Base-by-base conservation (phyloP, 1,140 invertebrate species). In the Teleogryllus occipitalis region DNA sequence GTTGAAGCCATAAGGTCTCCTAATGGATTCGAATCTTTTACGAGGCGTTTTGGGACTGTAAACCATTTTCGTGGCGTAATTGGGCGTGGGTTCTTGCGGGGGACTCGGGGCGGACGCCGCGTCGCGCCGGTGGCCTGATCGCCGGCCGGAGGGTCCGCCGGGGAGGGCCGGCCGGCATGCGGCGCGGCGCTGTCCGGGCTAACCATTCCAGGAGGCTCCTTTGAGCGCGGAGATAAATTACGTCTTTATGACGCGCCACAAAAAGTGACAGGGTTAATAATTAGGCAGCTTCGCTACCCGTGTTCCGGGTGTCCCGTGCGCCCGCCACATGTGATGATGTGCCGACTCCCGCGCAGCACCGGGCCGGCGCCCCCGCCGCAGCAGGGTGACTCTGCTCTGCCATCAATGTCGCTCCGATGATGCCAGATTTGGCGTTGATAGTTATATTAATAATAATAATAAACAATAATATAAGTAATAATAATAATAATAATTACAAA, bases 211-310 rank as follows among this genome's bases (percentile, higher is more conserved):
- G 54, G 10, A 65, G 54, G 54, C 18, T 65, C 54, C 54, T 65
- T 65, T 65, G 54, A 65, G 18, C 10, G 54, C 54, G 54, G 54
- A 2, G 54, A 65, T 65, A 65, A 65, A 65, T 65, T 65, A 65
- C 54, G 54, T 18, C 54, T 65, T 65, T 65, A 65, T 65, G 54
- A 65, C 54, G 54, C 54, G 54, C 54, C 54, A 65, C 54, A 65
- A 65, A 65, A 65, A 65, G 54, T 65, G 54, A 65, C 54, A 65
- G 54, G 54, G 54, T 65, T 65, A 65, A 65, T 65, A 65, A 65
- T 65, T 65, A 65, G 54, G 54, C 54, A 65, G 54, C 54, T 65
- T 39, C 7, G 54, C 54, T 65, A 65, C 54, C 54, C 18, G 54
- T 65, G 54, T 65, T 65, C 54, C 54, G 54, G 54, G 49, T 54